A percentile compares a stretch with the other conserved stretches of the same genome.
These are phyloP conservation scores for Cynaeus angustus DNA, from an alignment of 2,888 invertebrate genomes.

Conservation along the genomic window DNA sequence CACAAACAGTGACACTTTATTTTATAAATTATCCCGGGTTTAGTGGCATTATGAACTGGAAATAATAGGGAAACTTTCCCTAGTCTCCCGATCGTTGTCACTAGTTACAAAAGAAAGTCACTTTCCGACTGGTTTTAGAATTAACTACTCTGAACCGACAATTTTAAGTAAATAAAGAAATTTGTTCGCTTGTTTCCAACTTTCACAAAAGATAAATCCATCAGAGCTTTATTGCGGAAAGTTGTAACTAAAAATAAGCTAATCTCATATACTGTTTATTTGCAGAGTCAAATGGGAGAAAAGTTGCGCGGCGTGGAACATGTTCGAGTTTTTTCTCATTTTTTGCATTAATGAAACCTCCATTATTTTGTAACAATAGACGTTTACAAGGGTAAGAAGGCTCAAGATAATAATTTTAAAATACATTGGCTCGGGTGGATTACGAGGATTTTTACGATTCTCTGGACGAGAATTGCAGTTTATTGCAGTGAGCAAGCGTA, in stretches of 20 bases:
- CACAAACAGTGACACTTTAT: constrained; percentile 4
- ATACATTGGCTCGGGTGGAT: too few species aligned
- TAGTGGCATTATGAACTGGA: neutral
- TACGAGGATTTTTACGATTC: too few species aligned
- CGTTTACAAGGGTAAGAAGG: too few species aligned
- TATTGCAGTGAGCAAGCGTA: too few species aligned
- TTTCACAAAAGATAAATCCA: neutral
- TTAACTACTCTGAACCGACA: neutral
- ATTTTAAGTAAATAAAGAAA: constrained; percentile 2
- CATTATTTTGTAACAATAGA: too few species aligned
- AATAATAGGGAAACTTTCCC: constrained; percentile 2
- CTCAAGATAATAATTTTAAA: too few species aligned
- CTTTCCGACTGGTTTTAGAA: neutral
- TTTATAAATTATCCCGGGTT: constrained; percentile 1
- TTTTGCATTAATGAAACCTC: too few species aligned
- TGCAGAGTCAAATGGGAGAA: too few species aligned
- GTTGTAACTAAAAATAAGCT: too few species aligned
- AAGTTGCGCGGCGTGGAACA: too few species aligned
- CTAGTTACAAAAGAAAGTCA: neutral
- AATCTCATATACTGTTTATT: neutral
- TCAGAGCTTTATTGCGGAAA: neutral
- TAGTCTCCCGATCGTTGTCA: neutral
- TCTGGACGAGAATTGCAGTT: too few species aligned
- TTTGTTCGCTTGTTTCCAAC: neutral
- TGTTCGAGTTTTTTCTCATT: too few species aligned